These are phyloP conservation scores for Ditylenchus weischeri DNA, from an alignment of 2,888 invertebrate species.

Conservation along the genomic window DNA sequence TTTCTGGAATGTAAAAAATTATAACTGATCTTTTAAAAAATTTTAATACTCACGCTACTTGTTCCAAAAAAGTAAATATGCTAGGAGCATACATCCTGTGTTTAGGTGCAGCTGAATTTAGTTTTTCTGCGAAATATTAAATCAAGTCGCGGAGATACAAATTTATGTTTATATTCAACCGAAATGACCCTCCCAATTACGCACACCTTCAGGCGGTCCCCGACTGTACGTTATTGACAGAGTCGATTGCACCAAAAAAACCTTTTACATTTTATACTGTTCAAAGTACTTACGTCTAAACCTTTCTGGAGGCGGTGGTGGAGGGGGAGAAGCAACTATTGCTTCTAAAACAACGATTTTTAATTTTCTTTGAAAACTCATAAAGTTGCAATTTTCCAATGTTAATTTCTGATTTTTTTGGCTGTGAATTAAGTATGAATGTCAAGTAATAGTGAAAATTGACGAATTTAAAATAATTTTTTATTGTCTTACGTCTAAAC, in stretches of 20 bases:
- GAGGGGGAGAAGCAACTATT: background rate
- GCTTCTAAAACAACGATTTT: background rate
- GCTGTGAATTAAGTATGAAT: too few relatives aligned
- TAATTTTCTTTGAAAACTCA: too few relatives aligned
- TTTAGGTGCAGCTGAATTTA: too few relatives aligned
- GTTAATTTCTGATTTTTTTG: too few relatives aligned
- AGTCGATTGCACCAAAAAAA: background rate
- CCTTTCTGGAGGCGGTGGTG: background rate
- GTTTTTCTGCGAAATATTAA: too few relatives aligned
- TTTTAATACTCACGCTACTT: background rate
- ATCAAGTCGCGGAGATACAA: too few relatives aligned
- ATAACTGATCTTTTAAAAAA: background rate
- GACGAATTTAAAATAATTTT: too few relatives aligned
- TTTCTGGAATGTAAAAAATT: background rate
- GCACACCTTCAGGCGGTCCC: too few relatives aligned
- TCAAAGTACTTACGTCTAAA: background rate
- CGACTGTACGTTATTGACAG: background rate
- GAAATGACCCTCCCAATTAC: background rate
- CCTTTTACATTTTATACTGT: background rate
- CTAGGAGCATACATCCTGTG: background rate
- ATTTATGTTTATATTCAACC: background rate
- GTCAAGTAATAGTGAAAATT: too few relatives aligned
- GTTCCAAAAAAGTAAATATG: constrained; percentile 4
- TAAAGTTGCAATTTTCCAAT: too few relatives aligned
- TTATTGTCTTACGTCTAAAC: background rate